A percentile compares a stretch with the other conserved stretches of the same genome.
Conservation (phyloP, 2,113 vertebrate species). For the Poeciliopsis occidentalis region DNA sequence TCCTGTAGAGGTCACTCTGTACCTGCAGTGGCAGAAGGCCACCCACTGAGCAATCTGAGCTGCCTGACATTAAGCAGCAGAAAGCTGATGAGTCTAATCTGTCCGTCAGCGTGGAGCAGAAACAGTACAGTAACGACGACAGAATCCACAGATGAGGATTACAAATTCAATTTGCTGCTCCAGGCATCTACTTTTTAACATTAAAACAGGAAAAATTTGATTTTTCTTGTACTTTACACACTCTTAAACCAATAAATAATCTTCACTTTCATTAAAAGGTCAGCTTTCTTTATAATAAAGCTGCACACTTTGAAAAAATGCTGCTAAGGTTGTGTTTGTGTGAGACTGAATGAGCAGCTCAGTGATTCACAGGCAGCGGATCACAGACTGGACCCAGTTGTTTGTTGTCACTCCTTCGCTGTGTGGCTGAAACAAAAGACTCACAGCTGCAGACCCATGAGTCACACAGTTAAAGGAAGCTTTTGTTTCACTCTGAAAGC, state of each 20-base stretch:
- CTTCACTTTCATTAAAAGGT: too few species aligned
- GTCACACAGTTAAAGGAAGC: not conserved
- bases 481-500: not conserved
- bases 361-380: slow-evolving; percentile 4
- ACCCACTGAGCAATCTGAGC: slow-evolving; percentile 11
- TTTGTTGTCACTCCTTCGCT: slow-evolving; percentile 34
- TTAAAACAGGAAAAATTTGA: too few species aligned
- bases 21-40: slow-evolving; percentile 43
- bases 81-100: slow-evolving; percentile 16
- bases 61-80: not conserved
- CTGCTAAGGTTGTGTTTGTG: not conserved
- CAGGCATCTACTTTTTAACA: too few species aligned
- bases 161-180: not conserved
- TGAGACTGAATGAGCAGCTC: not conserved
- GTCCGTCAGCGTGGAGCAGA: slow-evolving; percentile 2
- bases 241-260: too few species aligned
- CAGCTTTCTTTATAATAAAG: too few species aligned
- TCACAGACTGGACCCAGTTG: slow-evolving; percentile 20
- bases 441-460: slow-evolving; percentile 48
- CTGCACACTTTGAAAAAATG: not conserved
- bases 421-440: slow-evolving; percentile 47
- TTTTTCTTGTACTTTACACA: too few species aligned
- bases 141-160: not conserved
- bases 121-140: not conserved
- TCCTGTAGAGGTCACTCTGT: slow-evolving; percentile 70